A percentile compares a stretch with the other conserved stretches of the same genome.
These are phyloP conservation scores for Mandrillus leucophaeus DNA, from an alignment of 2,113 vertebrate genomes.

Conservation along the genomic window DNA sequence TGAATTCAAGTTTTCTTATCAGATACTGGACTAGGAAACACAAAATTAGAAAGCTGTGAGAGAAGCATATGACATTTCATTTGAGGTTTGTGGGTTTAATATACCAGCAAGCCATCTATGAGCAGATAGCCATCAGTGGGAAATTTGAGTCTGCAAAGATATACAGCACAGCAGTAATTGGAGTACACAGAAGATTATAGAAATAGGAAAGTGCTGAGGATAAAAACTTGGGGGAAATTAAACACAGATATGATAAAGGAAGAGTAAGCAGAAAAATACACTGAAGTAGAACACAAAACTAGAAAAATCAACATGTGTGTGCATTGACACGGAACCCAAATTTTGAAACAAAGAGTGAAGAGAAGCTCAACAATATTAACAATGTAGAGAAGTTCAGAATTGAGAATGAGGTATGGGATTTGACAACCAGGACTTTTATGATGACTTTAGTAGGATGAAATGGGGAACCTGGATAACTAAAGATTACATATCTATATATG, in stretches of 20 bases:
- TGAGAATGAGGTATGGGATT: not conserved
- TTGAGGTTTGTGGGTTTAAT: not conserved
- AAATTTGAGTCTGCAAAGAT: not conserved
- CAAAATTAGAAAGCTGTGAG: not conserved
- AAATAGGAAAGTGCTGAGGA: not conserved
- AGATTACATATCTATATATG: not conserved
- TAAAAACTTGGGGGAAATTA: not conserved
- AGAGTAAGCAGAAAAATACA: not conserved
- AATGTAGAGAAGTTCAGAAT: not conserved
- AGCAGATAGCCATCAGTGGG: not conserved
- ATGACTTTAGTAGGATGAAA: not conserved
- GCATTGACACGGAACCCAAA: not conserved
- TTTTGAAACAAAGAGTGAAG: not conserved
- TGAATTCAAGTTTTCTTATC: constrained; percentile 45
- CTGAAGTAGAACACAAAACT: not conserved
- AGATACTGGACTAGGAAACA: constrained; percentile 2
- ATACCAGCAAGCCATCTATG: not conserved
- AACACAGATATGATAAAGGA: not conserved
- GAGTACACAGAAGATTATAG: not conserved
- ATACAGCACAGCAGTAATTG: not conserved
- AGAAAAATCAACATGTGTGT: not conserved
- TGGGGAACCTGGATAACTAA: not conserved
- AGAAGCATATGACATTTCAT: not conserved
- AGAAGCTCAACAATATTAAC: not conserved
- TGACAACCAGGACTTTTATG: not conserved